These are phyloP conservation scores for Drosophila algonquin DNA, from an alignment of 2,888 invertebrate genomes.

Conservation along the genomic window DNA sequence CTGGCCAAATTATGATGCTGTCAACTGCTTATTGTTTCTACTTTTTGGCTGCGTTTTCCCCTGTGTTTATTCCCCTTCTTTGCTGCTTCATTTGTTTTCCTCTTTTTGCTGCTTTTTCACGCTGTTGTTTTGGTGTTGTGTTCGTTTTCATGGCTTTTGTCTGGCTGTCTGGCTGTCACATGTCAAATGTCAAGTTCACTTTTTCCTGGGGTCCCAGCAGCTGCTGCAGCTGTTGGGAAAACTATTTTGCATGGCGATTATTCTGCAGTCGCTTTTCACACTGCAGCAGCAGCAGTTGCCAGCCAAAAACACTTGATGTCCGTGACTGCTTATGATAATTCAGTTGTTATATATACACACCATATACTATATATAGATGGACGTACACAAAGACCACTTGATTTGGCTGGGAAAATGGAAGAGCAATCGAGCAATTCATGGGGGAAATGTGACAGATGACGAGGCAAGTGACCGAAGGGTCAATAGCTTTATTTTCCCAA, in stretches of 20 bases:
- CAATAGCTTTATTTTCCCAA: neutral
- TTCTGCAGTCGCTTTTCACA: constrained; percentile 38
- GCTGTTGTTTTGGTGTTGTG: constrained; percentile 26
- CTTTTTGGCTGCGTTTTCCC: neutral
- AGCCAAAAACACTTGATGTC: constrained; percentile 33
- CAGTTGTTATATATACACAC: constrained; percentile 15
- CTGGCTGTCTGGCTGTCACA: constrained; percentile 68
- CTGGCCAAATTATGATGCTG: constrained; percentile 36
- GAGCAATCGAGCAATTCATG: constrained; percentile 4
- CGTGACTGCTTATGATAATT: constrained; percentile 67
- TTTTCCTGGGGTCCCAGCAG: constrained; percentile 29
- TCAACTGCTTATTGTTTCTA: constrained; percentile 24
- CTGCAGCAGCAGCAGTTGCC: constrained; percentile 44
- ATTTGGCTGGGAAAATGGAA: constrained; percentile 50
- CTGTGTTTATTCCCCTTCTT: neutral
- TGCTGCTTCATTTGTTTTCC: neutral
- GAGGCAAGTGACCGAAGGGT: constrained; percentile 12
- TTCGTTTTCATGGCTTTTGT: constrained; percentile 37
- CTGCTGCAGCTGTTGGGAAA: constrained; percentile 53
- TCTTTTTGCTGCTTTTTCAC: neutral
- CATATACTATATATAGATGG: constrained; percentile 8
- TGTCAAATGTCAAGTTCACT: constrained; percentile 68
- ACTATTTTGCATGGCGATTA: constrained; percentile 59
- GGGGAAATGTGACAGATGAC: constrained; percentile 42
- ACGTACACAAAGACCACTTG: constrained; percentile 24